A percentile compares a stretch with the other conserved stretches of the same genome.
These are phyloP conservation scores for Sitobion miscanthi DNA, from an alignment of 1,140 invertebrate genomes.

Conservation along the genomic window DNA sequence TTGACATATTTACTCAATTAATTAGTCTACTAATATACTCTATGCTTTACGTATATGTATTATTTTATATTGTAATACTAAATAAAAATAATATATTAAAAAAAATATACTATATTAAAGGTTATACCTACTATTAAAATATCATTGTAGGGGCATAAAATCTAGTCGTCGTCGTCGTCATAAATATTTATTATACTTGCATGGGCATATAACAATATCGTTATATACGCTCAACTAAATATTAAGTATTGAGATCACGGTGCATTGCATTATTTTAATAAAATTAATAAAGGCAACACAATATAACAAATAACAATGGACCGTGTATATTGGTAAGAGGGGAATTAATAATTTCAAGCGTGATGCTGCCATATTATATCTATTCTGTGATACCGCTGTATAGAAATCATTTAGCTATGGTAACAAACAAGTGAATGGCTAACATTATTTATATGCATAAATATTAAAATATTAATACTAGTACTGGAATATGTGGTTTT, in stretches of 20 bases:
- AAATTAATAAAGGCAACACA: slow-evolving; percentile 45
- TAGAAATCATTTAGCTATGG: slow-evolving; percentile 31
- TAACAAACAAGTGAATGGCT: background rate
- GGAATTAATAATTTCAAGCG: slow-evolving; percentile 22
- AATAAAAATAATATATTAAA: slow-evolving; percentile 4
- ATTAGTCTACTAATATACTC: background rate
- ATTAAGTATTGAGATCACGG: slow-evolving; percentile 29
- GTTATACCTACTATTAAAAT: background rate
- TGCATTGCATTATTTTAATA: slow-evolving; percentile 46
- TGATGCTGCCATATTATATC: background rate
- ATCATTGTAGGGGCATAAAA: background rate
- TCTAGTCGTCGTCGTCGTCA: background rate
- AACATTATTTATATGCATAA: background rate
- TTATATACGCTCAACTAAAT: slow-evolving; percentile 48
- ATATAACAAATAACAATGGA: slow-evolving; percentile 15
- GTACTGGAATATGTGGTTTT: background rate
- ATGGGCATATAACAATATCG: slow-evolving; percentile 27
- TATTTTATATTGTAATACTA: background rate
- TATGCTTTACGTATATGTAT: background rate
- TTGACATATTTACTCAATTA: background rate
- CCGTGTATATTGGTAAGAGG: slow-evolving; percentile 7
- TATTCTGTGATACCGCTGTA: too few relatives aligned
- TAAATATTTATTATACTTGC: slow-evolving; percentile 42
- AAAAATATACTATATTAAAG: background rate
- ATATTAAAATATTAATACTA: background rate